Base-by-base conservation (phyloP, 2,888 invertebrate species). In the Spilosoma lubricipeda region DNA sequence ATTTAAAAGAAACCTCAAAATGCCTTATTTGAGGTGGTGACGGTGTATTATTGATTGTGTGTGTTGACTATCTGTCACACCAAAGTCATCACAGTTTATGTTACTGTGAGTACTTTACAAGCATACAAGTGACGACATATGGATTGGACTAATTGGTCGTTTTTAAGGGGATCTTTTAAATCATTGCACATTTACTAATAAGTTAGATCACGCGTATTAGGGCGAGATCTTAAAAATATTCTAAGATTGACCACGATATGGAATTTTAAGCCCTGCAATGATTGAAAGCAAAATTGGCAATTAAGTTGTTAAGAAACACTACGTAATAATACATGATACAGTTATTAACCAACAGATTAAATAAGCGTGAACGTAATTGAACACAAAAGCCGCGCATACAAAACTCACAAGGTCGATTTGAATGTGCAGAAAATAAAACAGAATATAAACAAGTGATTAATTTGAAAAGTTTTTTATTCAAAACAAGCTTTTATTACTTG, bases 301-400 rank as follows among this genome's bases (percentile, higher is more conserved):
- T 56, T 56, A 56, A 15, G 8, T 8, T 39, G n/a, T 70, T 70
- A 70, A 20, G 39, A 70, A 69, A 69, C n/a, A 69, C 23, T 56
- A 56, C 30, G 56, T 56, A 36, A n/a, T 52, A 56, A 39, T 39
- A 39, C 39, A 48, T 27, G n/a, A 36, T 56, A n/a, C 56, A n/a
- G 56, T 56, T 11, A 56, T 69, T n/a, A 69, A 56, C 8, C 36
- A 30, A 7, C 13, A n/a, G 8, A 69, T 52, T 56, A 56, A 56
- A 13, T 39, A 59, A 39, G 36, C 56, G 56, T 70, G 67, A 70
- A 56, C 18, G 56, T 39, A 36, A 5, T n/a, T 23, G 36, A 39
- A n/a, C 15, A 39, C 2, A 39, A 39, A 36, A 18, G 39, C 13
- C 39, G 39, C 69, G 56, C 9, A 59, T 56, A 59, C 48, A 33